Base-by-base conservation (phyloP, 2,888 invertebrate species). In the Chrysotoxum bicinctum region DNA sequence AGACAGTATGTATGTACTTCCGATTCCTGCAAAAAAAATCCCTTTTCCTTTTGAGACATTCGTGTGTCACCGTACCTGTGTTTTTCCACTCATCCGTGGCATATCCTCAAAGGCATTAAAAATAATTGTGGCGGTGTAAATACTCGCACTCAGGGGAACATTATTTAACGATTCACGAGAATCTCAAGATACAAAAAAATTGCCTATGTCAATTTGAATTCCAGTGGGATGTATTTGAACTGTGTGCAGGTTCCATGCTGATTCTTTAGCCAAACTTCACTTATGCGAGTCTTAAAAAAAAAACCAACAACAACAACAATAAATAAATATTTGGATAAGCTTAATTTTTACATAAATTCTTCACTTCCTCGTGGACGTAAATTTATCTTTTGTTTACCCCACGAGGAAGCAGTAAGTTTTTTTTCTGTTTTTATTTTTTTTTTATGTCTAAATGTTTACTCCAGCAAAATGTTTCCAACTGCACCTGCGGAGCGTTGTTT, bases 401-500 rank as follows among this genome's bases (percentile, higher is more conserved):
- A 50, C 23, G 62, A 35, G 40, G 58, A 58, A 72, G 70, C 23
- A 50, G 23, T 60, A 60, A 6, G 19, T 35, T 35, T 35, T 35
- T 35, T 19, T 14, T 35, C n/a, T n/a, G n/a, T 30, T 6, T 45
- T 60, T 16, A 12, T 45, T 40, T 12, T 40, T 45, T 16, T 23
- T n/a, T n/a, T n/a, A 26, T 7, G 37, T 35, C 32, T 21, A 9
- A 58, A 60, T 66, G 56, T 79, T 60, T 75, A 74, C 70, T 8
- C 48, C 37, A 80, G 75, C 79, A 79, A 70, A 64, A 79, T 75
- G 84, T 58, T 70, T 54, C 79, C 84, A 84, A 79, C 79, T 80
- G 79, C 75, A 84, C 79, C 84, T 79, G n/a, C n/a, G 81, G 45
- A 62, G 7, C 10, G 21, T 56, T 62, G 54, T 21, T 52, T 54